phyloP scores from a whole-genome alignment of 2,797 vertebrate genomes.

The Falco concolor region DNA sequence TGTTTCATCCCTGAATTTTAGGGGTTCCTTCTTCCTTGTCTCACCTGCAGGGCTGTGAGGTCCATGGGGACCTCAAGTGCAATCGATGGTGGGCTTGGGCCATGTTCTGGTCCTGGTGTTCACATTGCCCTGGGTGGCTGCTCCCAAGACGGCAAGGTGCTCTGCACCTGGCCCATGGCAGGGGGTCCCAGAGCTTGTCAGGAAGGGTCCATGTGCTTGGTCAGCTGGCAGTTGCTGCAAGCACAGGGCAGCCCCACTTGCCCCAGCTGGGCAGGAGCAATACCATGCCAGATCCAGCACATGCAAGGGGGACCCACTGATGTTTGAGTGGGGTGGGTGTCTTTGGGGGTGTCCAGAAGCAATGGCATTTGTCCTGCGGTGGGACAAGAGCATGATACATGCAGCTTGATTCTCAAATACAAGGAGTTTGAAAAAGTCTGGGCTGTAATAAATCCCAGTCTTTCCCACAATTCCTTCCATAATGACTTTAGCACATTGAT shows the following conservation, averaged over 20 bases:
- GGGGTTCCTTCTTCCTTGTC: neutral
- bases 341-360: neutral
- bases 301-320: too few relatives aligned
- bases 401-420: neutral
- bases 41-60: neutral
- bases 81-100: neutral
- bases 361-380: neutral
- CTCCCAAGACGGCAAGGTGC: neutral
- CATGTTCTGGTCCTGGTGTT: neutral
- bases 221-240: neutral
- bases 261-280: neutral
- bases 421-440: neutral
- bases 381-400: rapidly evolving
- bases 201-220: neutral
- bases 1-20: neutral
- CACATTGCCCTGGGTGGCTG: neutral
- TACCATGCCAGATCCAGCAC: neutral
- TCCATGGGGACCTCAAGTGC: neutral
- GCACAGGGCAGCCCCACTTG: neutral
- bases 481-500: neutral
- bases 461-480: neutral
- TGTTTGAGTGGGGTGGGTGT: neutral
- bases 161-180: neutral
- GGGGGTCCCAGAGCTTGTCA: rapidly evolving
- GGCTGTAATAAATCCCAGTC: neutral